Evolutionary conservation across 2,113 vertebrate genomes (phyloP).

Genomic region (Caranx melampygus): DNA sequence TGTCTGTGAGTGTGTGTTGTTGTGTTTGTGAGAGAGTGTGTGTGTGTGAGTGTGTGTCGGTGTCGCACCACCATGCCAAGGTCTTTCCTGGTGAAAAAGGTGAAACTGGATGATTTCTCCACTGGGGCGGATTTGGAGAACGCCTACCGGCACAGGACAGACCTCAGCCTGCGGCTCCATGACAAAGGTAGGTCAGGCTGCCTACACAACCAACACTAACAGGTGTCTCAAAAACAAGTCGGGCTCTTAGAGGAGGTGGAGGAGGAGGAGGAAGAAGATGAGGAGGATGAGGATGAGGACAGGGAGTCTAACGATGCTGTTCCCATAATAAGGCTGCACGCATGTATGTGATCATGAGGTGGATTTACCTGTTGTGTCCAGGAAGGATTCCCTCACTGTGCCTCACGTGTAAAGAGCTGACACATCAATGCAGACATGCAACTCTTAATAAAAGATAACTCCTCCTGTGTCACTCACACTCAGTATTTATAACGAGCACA

Average conservation of each 20-base stretch:
- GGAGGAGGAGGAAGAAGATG: neutral
- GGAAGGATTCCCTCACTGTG: slow-evolving; percentile 19
- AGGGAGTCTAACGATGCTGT: neutral
- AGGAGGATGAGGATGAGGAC: neutral
- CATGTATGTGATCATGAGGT: slow-evolving; percentile 17
- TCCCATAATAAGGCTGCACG: slow-evolving; percentile 16
- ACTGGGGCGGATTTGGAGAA: slow-evolving; percentile 87
- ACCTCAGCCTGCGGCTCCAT: slow-evolving; percentile 89
- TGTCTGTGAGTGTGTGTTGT: slow-evolving; percentile 60
- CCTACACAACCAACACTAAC: slow-evolving; percentile 52
- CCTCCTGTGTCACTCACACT: neutral
- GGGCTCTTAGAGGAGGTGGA: slow-evolving; percentile 28
- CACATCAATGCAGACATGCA: neutral
- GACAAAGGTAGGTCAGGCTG: slow-evolving; percentile 88
- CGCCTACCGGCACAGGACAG: slow-evolving; percentile 88
- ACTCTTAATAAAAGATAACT: neutral
- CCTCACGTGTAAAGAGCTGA: neutral
- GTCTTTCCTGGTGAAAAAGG: slow-evolving; percentile 98
- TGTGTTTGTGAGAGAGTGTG: slow-evolving; percentile 47
- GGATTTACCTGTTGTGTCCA: slow-evolving; percentile 31
- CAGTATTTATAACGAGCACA: neutral
- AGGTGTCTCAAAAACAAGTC: slow-evolving; percentile 62
- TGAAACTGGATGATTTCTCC: slow-evolving; percentile 94
- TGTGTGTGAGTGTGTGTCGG: slow-evolving; percentile 40
- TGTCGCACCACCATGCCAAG: slow-evolving; percentile 89